Evolutionary conservation across 2,888 invertebrate species (phyloP), one percentile per base, ranked within the genome.

Genomic region (Teleiodes luculella): DNA sequence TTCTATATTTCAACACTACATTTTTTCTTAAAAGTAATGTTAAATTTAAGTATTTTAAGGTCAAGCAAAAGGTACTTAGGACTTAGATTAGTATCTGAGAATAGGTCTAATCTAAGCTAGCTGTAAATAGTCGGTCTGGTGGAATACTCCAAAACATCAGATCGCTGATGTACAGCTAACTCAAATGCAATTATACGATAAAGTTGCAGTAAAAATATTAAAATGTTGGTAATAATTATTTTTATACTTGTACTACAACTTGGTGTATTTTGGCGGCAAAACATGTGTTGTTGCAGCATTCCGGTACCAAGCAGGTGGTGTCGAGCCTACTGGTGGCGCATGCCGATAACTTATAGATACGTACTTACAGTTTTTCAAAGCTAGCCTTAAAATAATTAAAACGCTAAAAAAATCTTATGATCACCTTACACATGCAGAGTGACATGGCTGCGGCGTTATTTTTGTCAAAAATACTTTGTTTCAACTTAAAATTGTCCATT

Each of bases 1-100:
- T 73, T 67, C 66, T 72, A 76, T 78, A 79, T 77, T 73, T 70
- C 78, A 77, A 71, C 80, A 77, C 73, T 80, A 82, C 78, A 80
- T 72, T 72, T 74, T 74, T 76, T 75, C 78, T 84, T 81, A 83
- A 57, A 41, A 63, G 55, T 70, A 74, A 67, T 74, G 61, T 63
- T 70, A 66, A 71, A 66, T 71, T 53, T 41, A 41, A 41, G 18
- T 41, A 41, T 18, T 10, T 75, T 76, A 78, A 80, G 79, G 77
- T 77, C 80, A 83, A 85, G 84, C 83, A 74, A 78, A 70, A 70
- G 62, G 61, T 63, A 59, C 57, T 75, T 72, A 72, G 58, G 66
- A 70, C 67, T 69, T 65, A 61, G 43, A 13, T 43, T 43, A 48
- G 35, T 48, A 20, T 60, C 66, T 70, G 74, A 72, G 61, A 70